Evolutionary conservation across 2,888 invertebrate species (phyloP).

Genomic region (Miltochrista miniata): DNA sequence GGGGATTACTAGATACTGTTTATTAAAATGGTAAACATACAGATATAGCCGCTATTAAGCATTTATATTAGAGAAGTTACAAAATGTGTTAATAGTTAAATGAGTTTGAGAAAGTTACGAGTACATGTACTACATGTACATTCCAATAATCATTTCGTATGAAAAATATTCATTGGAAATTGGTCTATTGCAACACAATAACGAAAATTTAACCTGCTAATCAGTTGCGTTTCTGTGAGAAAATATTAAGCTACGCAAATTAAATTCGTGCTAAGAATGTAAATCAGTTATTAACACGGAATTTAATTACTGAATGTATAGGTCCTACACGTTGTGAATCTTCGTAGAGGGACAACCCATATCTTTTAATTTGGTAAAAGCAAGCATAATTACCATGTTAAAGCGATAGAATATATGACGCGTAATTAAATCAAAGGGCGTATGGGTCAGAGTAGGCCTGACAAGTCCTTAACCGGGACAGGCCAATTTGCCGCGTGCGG

Average conservation of each 20-base stretch:
- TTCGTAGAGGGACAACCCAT: not conserved
- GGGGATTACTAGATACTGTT: too few relatives aligned
- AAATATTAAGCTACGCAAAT: not conserved
- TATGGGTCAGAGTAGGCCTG: slow-evolving; percentile 19
- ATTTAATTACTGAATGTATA: not conserved
- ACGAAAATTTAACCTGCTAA: not conserved
- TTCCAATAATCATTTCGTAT: too few relatives aligned
- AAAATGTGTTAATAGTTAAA: too few relatives aligned
- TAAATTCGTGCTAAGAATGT: not conserved
- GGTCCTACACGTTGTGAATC: not conserved
- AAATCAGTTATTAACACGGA: not conserved
- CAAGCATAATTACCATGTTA: slow-evolving; percentile 20
- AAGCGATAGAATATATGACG: slow-evolving; percentile 19
- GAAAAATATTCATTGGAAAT: too few relatives aligned
- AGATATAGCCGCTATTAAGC: too few relatives aligned
- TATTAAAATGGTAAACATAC: too few relatives aligned
- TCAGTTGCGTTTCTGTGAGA: not conserved
- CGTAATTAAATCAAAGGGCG: slow-evolving; percentile 37
- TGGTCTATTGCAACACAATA: too few relatives aligned
- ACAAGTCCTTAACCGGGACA: slow-evolving; percentile 38
- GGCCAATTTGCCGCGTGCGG: slow-evolving; percentile 43
- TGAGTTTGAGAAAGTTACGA: too few relatives aligned
- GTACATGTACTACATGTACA: too few relatives aligned
- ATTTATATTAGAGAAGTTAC: too few relatives aligned
- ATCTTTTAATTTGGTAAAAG: slow-evolving; percentile 20